These are phyloP conservation scores for Diabrotica undecimpunctata DNA, from an alignment of 1,140 invertebrate species.

Conservation along the genomic window DNA sequence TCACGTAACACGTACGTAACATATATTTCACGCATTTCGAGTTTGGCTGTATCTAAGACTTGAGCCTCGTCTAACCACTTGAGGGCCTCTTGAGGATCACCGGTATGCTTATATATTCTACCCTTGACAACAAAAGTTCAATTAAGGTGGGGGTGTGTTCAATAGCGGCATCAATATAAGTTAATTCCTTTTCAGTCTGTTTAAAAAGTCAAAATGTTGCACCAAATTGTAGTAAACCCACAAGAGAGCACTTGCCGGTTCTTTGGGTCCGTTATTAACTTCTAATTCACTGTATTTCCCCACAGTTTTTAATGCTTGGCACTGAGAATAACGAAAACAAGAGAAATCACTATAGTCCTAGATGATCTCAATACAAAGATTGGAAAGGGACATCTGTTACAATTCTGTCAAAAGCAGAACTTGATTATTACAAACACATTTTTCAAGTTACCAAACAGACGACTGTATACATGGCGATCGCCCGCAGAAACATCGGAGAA, in stretches of 20 bases:
- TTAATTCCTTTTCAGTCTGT: slow-evolving; percentile 75
- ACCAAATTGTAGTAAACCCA: slow-evolving; percentile 96
- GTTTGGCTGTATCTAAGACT: slow-evolving; percentile 95
- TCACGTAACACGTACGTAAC: slow-evolving; percentile 87
- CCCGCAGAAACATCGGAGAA: no score
- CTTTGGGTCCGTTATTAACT: slow-evolving; percentile 62
- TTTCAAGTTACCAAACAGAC: no score
- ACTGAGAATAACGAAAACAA: no score
- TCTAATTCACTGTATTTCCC: slow-evolving; percentile 71
- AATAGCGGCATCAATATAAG: slow-evolving; percentile 88
- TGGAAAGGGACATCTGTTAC: no score
- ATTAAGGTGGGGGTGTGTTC: slow-evolving; percentile 98
- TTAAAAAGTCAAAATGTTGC: slow-evolving; percentile 92
- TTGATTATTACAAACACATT: no score
- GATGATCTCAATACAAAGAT: no score
- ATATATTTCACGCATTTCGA: slow-evolving; percentile 99
- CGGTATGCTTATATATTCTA: slow-evolving; percentile 95
- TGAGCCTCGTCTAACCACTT: slow-evolving; percentile 95
- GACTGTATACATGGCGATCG: no score
- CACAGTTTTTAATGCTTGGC: no score
- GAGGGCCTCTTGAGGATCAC: slow-evolving; percentile 87
- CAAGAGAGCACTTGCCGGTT: slow-evolving; percentile 89
- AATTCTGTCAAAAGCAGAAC: no score
- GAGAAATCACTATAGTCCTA: no score
- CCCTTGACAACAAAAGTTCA: slow-evolving; percentile 95